Percentiles rank a stretch among this genome's conserved stretches.
phyloP scores from a whole-genome alignment of 2,888 invertebrate species.

The Tryphoninae sp. region DNA sequence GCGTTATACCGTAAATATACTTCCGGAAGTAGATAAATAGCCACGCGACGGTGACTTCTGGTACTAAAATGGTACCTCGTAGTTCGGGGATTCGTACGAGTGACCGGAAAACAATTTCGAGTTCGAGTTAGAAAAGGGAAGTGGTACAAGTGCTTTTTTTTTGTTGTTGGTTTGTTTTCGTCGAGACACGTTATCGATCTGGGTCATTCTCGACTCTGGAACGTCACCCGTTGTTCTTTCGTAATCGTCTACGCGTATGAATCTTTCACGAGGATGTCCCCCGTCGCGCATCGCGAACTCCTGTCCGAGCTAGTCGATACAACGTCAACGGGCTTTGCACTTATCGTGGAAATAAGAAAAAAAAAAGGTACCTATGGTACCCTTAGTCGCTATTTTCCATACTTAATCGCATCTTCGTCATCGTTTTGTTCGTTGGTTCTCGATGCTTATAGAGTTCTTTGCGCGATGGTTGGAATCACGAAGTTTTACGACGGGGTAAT shows the following conservation, averaged over 20 bases:
- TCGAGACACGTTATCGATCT: constrained; percentile 48
- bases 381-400: background rate
- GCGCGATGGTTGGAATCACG: background rate
- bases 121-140: constrained; percentile 26
- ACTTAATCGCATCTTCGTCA: background rate
- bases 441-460: constrained; percentile 2
- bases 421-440: background rate
- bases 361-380: background rate
- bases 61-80: constrained; percentile 31
- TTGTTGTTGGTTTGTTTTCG: constrained; percentile 23
- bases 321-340: constrained; percentile 30
- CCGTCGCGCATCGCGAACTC: constrained; percentile 15
- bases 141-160: constrained; percentile 19
- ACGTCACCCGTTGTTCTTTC: constrained; percentile 12
- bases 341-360: constrained; percentile 8
- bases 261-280: constrained; percentile 51
- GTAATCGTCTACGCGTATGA: constrained; percentile 40
- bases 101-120: constrained; percentile 12
- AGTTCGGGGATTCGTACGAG: background rate
- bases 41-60: constrained; percentile 6
- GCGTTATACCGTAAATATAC: constrained; percentile 39
- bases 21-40: constrained; percentile 51
- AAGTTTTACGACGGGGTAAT: background rate
- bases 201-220: constrained; percentile 50
- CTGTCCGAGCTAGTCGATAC: constrained; percentile 21